Conservation (phyloP, 2,888 invertebrate species). For the Netelia melanura region DNA sequence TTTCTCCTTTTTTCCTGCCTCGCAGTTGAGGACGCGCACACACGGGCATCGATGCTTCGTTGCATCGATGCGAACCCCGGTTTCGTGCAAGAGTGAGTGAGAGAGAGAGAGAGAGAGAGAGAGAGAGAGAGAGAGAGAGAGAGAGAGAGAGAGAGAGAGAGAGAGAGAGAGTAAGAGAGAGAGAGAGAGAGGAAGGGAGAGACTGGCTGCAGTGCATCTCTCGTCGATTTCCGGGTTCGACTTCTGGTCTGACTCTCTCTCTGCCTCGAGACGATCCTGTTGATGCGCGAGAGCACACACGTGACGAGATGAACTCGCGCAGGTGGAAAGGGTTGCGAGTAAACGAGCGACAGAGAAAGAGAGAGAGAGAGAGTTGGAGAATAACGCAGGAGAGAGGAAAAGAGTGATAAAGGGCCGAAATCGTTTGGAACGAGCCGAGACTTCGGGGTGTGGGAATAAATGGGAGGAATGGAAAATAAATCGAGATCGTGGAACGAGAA, state of each 20-base stretch:
- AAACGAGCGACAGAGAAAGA: constrained; percentile 9
- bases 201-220: constrained; percentile 57
- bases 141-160: constrained; percentile 20
- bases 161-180: not conserved
- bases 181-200: constrained; percentile 30
- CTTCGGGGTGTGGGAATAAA: constrained; percentile 3
- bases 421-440: not conserved
- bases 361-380: constrained; percentile 2
- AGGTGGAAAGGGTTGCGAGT: constrained; percentile 49
- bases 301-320: constrained; percentile 56
- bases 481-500: not conserved
- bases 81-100: constrained; percentile 25
- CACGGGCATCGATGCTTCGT: constrained; percentile 51
- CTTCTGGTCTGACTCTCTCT: constrained; percentile 54
- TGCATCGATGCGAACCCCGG: constrained; percentile 59
- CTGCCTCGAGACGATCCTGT: constrained; percentile 47
- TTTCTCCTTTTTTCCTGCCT: constrained; percentile 33
- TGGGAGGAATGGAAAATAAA: constrained; percentile 20
- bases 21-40: constrained; percentile 31
- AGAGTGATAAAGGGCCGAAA: constrained; percentile 16
- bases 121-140: constrained; percentile 10
- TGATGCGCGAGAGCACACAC: constrained; percentile 54
- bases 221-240: constrained; percentile 66
- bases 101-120: constrained; percentile 7
- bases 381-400: not conserved